Base-by-base conservation (phyloP, 2,888 invertebrate genomes). In the Cephalotes varians region DNA sequence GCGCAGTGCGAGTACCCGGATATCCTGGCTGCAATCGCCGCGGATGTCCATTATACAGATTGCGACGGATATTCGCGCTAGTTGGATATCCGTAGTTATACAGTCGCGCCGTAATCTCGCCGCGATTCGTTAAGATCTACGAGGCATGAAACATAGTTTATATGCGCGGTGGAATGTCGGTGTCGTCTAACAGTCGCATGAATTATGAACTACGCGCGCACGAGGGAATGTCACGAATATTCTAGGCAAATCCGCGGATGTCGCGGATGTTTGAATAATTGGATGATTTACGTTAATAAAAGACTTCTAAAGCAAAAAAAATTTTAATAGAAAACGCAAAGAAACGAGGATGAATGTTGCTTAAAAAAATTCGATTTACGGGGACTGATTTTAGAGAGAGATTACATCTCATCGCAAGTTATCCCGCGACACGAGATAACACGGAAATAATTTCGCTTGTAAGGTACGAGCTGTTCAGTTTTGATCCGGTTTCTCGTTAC, bases 111-210 rank as follows among this genome's bases (percentile, higher is more conserved):
- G 40, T 65, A 76, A 76, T 76, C 76, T 72, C 49, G n/a, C 25
- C 49, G 49, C 28, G 72, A 72, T 72, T 37, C 56, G 56, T 72
- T 72, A 76, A 65, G 65, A 76, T 65, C 76, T 65, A 76, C 76
- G 49, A 51, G 76, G 65, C 51, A 65, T 49, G 64, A 76, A 76
- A 64, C 74, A 15, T 49, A 62, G 64, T 65, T 65, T 76, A 76
- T 49, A 64, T 64, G 34, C 76, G 49, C 65, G 37, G 47, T 25
- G 51, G 37, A 51, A 65, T 51, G 65, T 65, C 65, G 37, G 37
- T 49, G 34, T 74, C 47, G 34, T 34, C 7, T 49, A 37, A 65
- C 65, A 65, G 51, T 37, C 65, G 37, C n/a, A n/a, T 76, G 49
- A 74, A 64, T 65, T 74, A 60, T 44, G 21, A 60, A 73, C 31